Evolutionary conservation across 2,113 vertebrate species (phyloP), one percentile per base, ranked within the genome.

Genomic region (Siniperca knerii): DNA sequence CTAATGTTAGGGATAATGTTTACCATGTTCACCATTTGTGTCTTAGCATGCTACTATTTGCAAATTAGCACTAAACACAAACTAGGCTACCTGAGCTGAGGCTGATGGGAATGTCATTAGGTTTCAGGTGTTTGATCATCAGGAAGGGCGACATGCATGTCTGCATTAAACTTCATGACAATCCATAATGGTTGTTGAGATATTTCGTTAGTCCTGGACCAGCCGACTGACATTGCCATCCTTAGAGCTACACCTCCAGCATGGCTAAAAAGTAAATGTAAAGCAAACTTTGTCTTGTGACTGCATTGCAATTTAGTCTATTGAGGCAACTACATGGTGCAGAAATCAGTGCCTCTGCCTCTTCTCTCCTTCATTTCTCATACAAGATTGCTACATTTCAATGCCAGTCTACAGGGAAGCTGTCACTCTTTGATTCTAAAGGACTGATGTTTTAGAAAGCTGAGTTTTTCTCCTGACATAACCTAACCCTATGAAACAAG

Each of bases 351-450:
- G 18, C 23, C 10, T 21, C 62, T 33, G 16, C 35, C 25, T 79
- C 52, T 46, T 46, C 25, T 57, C 42, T 57, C 61, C 58, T 3
- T 35, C 23, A 6, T 44, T 20, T 44, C 2, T 37, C 29, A 1
- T 11, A 21, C 6, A 52, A 20, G 7, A 54, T 8, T 68, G 37
- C 37, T 73, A 13, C 3, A 61, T 50, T 61, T 61, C 29, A 44
- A 40, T 11, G 8, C 11, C 46, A 37, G 42, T 60, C 55, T 11
- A n/a, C 0, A 61, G n/a, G 66, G 29, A 60, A 11, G 61, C 69
- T 55, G 78, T 13, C 1, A 3, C 25, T n/a, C 52, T 58, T 58
- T 81, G 50, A 66, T 20, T 48, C 42, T 48, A 61, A 74, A 74
- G 13, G 18, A 66, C 79, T 18, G 70, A 81, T 66, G 18, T 46